Evolutionary conservation across 2,888 invertebrate species (phyloP), one percentile per base, ranked within the genome.

Genomic region (Sphinx pinastri): DNA sequence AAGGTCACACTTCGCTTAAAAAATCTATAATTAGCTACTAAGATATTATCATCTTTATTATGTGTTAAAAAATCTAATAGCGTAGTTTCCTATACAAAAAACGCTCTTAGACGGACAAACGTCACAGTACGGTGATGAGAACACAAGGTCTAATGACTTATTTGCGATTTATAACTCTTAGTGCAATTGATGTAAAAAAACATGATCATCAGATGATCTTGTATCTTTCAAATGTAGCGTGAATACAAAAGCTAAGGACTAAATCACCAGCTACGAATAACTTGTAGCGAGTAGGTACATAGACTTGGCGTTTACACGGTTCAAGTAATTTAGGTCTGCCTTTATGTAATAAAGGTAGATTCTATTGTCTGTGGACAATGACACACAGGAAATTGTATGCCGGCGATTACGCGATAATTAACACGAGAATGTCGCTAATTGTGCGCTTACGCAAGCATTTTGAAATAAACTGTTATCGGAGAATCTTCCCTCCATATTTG

Each of bases 271-370:
- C 6, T 49, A 47, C 13, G 47, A 19, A 47, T 13, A 13, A 63
- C 16, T 51, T 58, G 51, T 70, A 70, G 51, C 58, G 8, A 16
- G 25, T 47, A 47, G 5, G 7, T 60, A 69, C 49, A 63, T 68
- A 57, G 38, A 66, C 57, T 68, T 71, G 67, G 57, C 73, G 75
- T 75, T 76, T 77, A 76, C 78, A 81, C 81, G 81, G 76, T 79
- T 73, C 70, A 74, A 70, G 72, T 75, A 73, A 82, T 81, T 78
- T 73, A 78, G 85, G 84, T 84, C 81, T 76, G 76, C 76, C 80
- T 80, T 86, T 85, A 86, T 83, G 84, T 85, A 87, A 86, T 80
- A 69, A 63, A 69, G 70, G 76, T 74, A 55, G 71, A 38, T 55
- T 68, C 75, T 76, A 84, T 86, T 88, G 84, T 88, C 79, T 77